These are phyloP conservation scores for Nipponia nippon DNA, from an alignment of 2,113 vertebrate species.

Conservation along the genomic window DNA sequence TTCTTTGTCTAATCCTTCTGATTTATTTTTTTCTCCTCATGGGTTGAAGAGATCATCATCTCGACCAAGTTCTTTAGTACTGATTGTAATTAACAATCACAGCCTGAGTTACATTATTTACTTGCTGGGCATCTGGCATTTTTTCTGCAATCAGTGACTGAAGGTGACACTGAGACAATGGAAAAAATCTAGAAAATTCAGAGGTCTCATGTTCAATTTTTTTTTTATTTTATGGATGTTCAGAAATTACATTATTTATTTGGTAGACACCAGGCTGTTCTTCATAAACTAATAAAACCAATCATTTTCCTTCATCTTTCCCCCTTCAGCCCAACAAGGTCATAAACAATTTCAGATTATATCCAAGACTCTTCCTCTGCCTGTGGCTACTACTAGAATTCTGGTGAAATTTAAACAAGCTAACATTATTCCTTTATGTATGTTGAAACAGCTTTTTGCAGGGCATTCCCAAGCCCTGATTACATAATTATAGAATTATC, in stretches of 20 bases:
- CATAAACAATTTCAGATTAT: background rate
- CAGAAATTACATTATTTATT: background rate
- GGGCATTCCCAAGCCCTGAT: background rate
- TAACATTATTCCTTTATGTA: background rate
- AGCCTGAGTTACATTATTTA: constrained; percentile 12
- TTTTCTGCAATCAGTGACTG: background rate
- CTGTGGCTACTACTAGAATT: background rate
- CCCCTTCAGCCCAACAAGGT: background rate
- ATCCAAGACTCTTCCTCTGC: background rate
- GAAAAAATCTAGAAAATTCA: background rate
- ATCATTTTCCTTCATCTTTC: background rate
- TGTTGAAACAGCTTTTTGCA: background rate
- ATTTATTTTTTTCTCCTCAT: background rate
- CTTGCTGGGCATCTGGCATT: background rate
- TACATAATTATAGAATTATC: background rate
- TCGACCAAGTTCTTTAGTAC: background rate
- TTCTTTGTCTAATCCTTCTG: background rate
- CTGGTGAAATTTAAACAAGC: background rate
- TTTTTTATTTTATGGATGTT: background rate
- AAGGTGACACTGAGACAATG: background rate
- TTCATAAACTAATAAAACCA: background rate
- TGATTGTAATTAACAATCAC: constrained; percentile 40
- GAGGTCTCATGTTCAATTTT: background rate
- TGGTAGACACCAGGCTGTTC: background rate
- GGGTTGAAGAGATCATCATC: background rate